Conservation (phyloP, 2,113 vertebrate species). For the Cygnus buccinator region DNA sequence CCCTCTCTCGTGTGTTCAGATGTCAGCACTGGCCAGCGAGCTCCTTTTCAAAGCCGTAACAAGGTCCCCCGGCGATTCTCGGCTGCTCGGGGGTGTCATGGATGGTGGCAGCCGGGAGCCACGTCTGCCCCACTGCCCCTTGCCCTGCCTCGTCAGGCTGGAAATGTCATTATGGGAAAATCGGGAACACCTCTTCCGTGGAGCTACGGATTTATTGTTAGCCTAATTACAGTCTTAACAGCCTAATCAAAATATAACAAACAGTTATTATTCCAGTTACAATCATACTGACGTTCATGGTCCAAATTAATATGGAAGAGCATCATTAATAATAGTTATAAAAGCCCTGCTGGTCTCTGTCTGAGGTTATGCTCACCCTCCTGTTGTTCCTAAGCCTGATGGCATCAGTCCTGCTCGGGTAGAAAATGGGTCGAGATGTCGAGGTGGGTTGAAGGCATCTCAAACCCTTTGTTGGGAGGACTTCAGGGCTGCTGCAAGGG, state of each 20-base stretch:
- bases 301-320: neutral
- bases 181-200: neutral
- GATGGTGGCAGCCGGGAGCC: neutral
- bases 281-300: neutral
- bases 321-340: neutral
- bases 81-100: neutral
- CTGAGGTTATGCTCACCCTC: neutral
- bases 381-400: neutral
- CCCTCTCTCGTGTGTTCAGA: neutral
- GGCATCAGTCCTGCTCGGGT: neutral
- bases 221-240: neutral
- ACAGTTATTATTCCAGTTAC: neutral
- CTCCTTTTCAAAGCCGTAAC: neutral
- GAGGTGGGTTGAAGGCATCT: neutral
- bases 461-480: neutral
- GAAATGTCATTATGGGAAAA: neutral
- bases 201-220: neutral
- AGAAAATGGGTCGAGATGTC: neutral
- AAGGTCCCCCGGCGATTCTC: neutral
- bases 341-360: neutral
- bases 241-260: neutral
- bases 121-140: neutral
- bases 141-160: neutral
- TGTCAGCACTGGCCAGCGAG: accelerated
- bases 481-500: neutral